Percentiles rank a stretch among this genome's conserved stretches.
Evolutionary conservation across 2,888 invertebrate species (phyloP).

Genomic region (Crepidodera aurea): DNA sequence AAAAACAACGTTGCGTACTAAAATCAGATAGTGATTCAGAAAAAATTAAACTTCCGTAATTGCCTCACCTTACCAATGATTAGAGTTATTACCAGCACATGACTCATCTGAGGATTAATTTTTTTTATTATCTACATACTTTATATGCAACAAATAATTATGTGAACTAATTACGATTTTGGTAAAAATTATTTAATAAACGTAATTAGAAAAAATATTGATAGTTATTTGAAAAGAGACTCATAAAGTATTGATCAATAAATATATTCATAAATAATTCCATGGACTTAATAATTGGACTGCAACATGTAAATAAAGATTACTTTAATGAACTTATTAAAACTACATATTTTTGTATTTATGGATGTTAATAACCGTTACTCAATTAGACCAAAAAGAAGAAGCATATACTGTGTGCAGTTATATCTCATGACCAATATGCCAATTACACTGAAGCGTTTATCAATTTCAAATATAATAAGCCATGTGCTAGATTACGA

Average conservation of each 20-base stretch:
- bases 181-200: not conserved
- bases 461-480: not conserved
- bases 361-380: slow-evolving; percentile 5
- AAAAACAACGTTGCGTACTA: slow-evolving; percentile 27
- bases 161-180: not conserved
- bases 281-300: too few relatives aligned
- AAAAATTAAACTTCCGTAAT: slow-evolving; percentile 29
- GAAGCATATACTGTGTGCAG: slow-evolving; percentile 2
- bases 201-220: too few relatives aligned
- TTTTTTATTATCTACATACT: slow-evolving; percentile 2
- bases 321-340: too few relatives aligned
- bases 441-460: not conserved
- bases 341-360: not conserved
- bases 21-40: slow-evolving; percentile 23
- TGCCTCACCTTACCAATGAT: slow-evolving; percentile 20
- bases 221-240: too few relatives aligned
- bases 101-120: slow-evolving; percentile 20
- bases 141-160: slow-evolving; percentile 1
- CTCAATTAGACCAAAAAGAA: slow-evolving; percentile 2
- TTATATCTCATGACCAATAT: not conserved
- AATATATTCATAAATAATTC: not conserved
- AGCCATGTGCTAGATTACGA: not conserved
- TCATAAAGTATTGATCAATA: too few relatives aligned
- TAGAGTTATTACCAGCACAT: slow-evolving; percentile 17
- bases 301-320: too few relatives aligned